These are phyloP conservation scores for Physella acuta DNA, from an alignment of 1,140 invertebrate genomes.

Conservation along the genomic window DNA sequence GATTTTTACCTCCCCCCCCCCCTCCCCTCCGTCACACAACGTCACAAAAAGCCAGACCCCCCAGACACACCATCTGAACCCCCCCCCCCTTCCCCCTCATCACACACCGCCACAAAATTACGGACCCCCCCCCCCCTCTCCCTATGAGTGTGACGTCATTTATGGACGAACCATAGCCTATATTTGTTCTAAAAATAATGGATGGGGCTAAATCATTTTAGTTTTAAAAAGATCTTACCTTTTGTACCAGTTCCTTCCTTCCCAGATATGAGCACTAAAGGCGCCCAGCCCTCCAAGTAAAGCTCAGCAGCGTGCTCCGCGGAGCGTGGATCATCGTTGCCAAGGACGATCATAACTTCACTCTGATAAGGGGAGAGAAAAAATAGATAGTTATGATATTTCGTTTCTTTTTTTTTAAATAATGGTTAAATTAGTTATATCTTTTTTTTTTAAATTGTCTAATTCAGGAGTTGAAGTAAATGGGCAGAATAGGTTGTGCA, in stretches of 20 bases:
- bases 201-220: too few species aligned
- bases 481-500: background rate
- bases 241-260: conserved; percentile 41
- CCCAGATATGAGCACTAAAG: conserved; percentile 43
- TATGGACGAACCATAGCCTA: background rate
- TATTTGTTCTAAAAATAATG: background rate
- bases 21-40: background rate
- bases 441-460: background rate
- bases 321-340: conserved; percentile 45
- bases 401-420: too few species aligned
- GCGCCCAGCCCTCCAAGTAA: conserved; percentile 37
- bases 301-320: conserved; percentile 38
- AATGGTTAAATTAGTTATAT: background rate
- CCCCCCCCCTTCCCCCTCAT: too few species aligned
- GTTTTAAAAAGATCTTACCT: too few species aligned
- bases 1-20: background rate
- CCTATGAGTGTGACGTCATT: too few species aligned
- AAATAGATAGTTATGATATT: background rate
- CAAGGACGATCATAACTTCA: conserved; percentile 45
- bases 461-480: background rate
- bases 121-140: too few species aligned
- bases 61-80: too few species aligned
- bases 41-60: too few species aligned
- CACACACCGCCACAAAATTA: too few species aligned
- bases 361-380: conserved; percentile 28